Percentiles rank a stretch among this genome's conserved stretches.
Evolutionary conservation across 2,797 vertebrate species (phyloP).

Genomic region (Oreortyx pictus): DNA sequence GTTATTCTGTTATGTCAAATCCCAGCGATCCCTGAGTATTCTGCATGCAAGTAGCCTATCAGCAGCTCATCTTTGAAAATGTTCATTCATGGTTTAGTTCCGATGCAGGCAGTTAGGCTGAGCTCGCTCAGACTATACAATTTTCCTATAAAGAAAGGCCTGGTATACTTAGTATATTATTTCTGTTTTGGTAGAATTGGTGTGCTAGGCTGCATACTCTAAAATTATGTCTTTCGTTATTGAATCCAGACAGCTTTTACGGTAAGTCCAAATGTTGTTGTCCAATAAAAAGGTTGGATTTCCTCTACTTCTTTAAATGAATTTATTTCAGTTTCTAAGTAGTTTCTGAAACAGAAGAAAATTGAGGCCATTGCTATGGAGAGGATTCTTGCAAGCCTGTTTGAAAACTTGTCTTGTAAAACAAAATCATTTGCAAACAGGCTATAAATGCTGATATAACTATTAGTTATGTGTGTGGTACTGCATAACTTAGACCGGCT

Average conservation of each 20-base stretch:
- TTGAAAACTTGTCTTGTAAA: neutral
- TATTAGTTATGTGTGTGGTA: neutral
- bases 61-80: neutral
- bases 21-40: neutral
- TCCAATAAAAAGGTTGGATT: neutral
- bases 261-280: neutral
- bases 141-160: neutral
- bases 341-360: neutral
- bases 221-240: neutral
- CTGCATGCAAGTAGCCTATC: neutral
- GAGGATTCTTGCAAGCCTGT: neutral
- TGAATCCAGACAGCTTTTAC: neutral
- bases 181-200: neutral
- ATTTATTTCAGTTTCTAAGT: neutral
- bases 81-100: neutral
- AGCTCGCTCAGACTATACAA: neutral
- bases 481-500: neutral
- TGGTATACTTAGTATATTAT: neutral
- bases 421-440: neutral
- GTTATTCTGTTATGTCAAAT: fast-evolving
- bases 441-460: neutral
- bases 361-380: neutral
- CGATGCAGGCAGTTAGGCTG: neutral
- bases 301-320: neutral
- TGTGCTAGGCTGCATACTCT: neutral